phyloP scores from a whole-genome alignment of 2,113 vertebrate species.

The Pedionomus torquatus region DNA sequence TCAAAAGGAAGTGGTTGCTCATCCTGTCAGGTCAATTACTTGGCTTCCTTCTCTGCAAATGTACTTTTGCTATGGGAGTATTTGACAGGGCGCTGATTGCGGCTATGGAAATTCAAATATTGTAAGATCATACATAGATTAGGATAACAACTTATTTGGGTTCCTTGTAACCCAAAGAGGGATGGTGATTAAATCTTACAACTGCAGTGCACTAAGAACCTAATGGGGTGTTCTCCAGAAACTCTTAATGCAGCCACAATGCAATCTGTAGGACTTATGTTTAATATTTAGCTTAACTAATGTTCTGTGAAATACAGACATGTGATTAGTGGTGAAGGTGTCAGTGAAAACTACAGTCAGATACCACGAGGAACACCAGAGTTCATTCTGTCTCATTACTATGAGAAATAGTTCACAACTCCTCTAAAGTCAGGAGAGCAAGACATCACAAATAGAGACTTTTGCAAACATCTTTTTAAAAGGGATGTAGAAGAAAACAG shows the following conservation, averaged over 20 bases:
- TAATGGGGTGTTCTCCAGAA: slow-evolving; percentile 20
- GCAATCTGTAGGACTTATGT: slow-evolving; percentile 26
- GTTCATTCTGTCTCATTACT: slow-evolving; percentile 23
- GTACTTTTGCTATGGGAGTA: neutral
- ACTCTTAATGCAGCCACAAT: neutral
- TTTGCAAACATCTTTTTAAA: neutral
- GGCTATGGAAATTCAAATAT: neutral
- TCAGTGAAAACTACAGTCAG: slow-evolving; percentile 21
- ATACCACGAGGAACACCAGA: slow-evolving; percentile 11
- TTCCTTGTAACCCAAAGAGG: neutral
- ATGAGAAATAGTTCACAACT: neutral
- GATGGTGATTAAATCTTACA: slow-evolving; percentile 15
- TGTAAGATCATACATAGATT: slow-evolving; percentile 27
- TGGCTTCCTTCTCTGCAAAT: neutral
- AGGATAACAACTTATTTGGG: slow-evolving; percentile 6
- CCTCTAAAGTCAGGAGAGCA: neutral
- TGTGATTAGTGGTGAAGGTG: slow-evolving; percentile 24
- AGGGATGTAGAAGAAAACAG: neutral
- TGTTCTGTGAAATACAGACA: slow-evolving; percentile 59
- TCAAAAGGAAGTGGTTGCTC: slow-evolving; percentile 18
- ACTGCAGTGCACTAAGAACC: neutral
- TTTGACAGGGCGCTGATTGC: neutral
- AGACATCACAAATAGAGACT: neutral
- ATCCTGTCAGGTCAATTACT: slow-evolving; percentile 1
- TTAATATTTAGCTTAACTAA: slow-evolving; percentile 54